Evolutionary conservation across 2,797 vertebrate genomes (phyloP).

Genomic region (Sitta carolinensis): DNA sequence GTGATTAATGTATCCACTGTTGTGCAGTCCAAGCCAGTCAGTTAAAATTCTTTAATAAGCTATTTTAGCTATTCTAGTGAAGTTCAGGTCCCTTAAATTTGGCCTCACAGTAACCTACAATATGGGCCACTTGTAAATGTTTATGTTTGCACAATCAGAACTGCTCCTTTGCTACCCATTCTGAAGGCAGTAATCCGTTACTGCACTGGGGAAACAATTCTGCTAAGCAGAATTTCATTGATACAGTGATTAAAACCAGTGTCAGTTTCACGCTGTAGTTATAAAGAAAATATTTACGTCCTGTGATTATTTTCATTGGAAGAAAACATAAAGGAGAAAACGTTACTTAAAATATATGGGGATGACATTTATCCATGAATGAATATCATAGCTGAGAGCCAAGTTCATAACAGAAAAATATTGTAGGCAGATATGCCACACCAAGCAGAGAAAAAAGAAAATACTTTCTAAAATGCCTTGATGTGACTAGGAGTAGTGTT

Average conservation of each 20-base stretch:
- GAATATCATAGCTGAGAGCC: neutral
- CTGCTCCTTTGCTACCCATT: neutral
- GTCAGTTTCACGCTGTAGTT: conserved; percentile 28
- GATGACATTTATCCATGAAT: conserved; percentile 12
- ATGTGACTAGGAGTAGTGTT: neutral
- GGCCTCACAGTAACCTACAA: accelerated
- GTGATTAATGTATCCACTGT: neutral
- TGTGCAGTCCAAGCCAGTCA: neutral
- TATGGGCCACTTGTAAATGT: neutral
- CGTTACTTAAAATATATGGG: conserved; percentile 6
- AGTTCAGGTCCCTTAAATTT: neutral
- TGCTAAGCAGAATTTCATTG: conserved; percentile 39
- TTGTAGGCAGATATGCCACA: neutral
- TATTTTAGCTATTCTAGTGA: neutral
- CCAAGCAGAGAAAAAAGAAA: neutral
- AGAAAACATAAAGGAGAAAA: conserved; percentile 20
- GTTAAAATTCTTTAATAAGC: neutral
- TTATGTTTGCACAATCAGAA: neutral
- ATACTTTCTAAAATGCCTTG: neutral
- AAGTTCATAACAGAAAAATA: neutral
- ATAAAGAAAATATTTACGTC: conserved; percentile 36
- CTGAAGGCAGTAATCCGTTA: conserved; percentile 8
- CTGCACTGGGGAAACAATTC: neutral
- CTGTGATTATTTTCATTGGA: conserved; percentile 23
- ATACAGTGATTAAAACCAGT: conserved; percentile 24